Evolutionary conservation across 1,140 invertebrate species (phyloP).

Genomic region (Chrysopa pallens): DNA sequence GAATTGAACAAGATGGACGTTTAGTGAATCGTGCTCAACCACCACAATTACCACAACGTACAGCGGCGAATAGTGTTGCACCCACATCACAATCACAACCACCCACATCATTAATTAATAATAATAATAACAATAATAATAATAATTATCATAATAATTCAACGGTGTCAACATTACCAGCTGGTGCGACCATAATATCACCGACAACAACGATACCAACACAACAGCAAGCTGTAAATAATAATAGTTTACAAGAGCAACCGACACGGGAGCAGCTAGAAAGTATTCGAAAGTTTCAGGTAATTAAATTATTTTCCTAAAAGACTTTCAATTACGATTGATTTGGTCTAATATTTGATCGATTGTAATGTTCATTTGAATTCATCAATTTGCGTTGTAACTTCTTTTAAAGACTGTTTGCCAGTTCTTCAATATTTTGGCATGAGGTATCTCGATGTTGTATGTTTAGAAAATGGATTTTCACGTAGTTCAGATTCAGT

Average conservation of each 20-base stretch:
- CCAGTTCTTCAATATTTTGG: no score
- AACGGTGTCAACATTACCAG: conserved; percentile 16
- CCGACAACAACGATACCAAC: conserved; percentile 26
- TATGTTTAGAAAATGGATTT: no score
- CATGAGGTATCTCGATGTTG: no score
- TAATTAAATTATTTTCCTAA: no score
- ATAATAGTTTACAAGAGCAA: conserved; percentile 29
- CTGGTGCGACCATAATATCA: conserved; percentile 27
- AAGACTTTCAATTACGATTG: no score
- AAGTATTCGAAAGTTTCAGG: conserved; percentile 80
- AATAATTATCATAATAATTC: conserved; percentile 22
- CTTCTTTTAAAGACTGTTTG: no score
- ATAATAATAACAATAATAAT: background rate
- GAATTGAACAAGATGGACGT: conserved; percentile 38
- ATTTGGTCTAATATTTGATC: no score
- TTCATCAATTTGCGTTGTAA: no score
- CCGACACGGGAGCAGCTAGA: conserved; percentile 71
- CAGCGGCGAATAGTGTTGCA: background rate
- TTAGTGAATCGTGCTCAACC: conserved; percentile 43
- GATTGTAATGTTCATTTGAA: no score
- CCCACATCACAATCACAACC: no score
- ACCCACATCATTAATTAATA: no score
- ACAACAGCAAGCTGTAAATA: background rate
- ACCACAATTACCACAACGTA: conserved; percentile 34
- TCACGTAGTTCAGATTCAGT: no score